Percentiles rank a stretch among this genome's conserved stretches.
These are phyloP conservation scores for Rhinatrema bivittatum DNA, from an alignment of 2,797 vertebrate species.

Conservation along the genomic window DNA sequence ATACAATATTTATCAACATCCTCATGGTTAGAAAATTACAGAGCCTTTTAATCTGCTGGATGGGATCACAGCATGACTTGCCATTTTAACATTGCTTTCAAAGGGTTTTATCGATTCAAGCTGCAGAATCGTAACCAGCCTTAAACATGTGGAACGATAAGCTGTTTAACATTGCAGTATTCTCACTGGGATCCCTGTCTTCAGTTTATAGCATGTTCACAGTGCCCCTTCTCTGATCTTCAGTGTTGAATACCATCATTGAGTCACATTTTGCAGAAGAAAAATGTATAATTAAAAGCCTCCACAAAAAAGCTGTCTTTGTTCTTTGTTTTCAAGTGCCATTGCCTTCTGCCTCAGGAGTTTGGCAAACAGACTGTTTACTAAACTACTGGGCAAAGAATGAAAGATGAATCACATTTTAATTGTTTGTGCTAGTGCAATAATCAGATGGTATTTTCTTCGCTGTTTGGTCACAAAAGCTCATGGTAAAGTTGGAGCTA, in stretches of 20 bases:
- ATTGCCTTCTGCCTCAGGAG: constrained; percentile 11
- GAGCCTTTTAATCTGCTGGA: neutral
- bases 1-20: no score
- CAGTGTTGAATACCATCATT: constrained; percentile 4
- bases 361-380: no score
- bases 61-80: neutral
- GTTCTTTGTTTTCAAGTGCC: constrained; percentile 11
- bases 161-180: no score
- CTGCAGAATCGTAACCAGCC: no score
- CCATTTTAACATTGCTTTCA: neutral
- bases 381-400: constrained; percentile 3
- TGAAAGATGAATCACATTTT: constrained; percentile 18
- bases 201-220: constrained; percentile 10
- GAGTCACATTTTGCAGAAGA: constrained; percentile 15
- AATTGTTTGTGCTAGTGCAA: constrained; percentile 8
- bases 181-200: constrained; percentile 13
- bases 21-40: constrained; percentile 9
- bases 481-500: neutral
- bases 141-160: no score
- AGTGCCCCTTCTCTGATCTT: constrained; percentile 8
- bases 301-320: constrained; percentile 1
- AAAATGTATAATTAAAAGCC: constrained; percentile 16
- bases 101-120: neutral
- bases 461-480: neutral
- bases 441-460: constrained; percentile 11